Evolutionary conservation across 2,888 invertebrate genomes (phyloP).

Genomic region (Mayetiola destructor): DNA sequence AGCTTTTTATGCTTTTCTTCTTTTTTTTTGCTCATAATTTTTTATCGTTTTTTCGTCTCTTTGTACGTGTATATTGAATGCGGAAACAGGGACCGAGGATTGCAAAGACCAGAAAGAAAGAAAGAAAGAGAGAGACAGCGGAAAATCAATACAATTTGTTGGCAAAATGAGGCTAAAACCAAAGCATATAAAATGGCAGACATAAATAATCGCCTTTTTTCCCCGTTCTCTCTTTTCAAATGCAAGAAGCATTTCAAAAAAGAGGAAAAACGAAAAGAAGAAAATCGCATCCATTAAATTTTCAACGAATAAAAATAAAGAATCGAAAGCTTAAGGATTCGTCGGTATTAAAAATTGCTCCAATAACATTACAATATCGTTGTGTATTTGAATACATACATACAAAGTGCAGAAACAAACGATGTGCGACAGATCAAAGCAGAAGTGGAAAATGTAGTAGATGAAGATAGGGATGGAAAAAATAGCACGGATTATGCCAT

Average conservation of each 20-base stretch:
- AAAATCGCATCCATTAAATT: constrained; percentile 3
- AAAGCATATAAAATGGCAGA: constrained; percentile 2
- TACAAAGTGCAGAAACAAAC: no score
- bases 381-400: no score
- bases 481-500: no score
- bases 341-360: not conserved
- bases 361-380: no score
- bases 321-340: not conserved
- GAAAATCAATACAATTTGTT: constrained; percentile 11
- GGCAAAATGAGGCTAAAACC: constrained; percentile 13
- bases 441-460: no score
- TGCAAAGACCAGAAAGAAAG: no score
- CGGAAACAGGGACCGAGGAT: not conserved
- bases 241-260: not conserved
- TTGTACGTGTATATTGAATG: not conserved
- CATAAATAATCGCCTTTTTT: constrained; percentile 6
- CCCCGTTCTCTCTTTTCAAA: no score
- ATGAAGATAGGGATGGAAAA: no score
- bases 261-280: not conserved
- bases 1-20: no score
- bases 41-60: constrained; percentile 11
- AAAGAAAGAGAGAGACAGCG: no score
- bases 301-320: constrained; percentile 7
- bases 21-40: not conserved
- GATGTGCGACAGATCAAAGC: no score